These are phyloP conservation scores for Drosophila kurseongensis DNA, from an alignment of 1,140 invertebrate genomes.

Conservation along the genomic window DNA sequence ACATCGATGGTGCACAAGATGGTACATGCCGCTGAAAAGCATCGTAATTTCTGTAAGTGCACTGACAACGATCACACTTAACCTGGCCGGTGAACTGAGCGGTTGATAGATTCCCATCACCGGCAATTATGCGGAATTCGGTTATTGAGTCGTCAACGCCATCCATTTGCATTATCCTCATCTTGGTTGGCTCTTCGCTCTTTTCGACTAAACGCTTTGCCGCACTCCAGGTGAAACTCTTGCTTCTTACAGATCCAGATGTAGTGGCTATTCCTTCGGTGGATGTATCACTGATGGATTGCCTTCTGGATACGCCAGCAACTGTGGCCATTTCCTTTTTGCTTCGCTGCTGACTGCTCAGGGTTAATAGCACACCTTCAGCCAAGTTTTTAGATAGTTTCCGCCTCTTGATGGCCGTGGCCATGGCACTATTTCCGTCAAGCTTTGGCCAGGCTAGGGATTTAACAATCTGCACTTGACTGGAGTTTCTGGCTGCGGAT, in stretches of 20 bases:
- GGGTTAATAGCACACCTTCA: conserved; percentile 85
- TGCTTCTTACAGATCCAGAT: conserved; percentile 47
- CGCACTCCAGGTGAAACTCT: conserved; percentile 85
- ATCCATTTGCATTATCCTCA: conserved; percentile 89
- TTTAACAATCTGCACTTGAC: conserved; percentile 84
- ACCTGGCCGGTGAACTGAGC: conserved; percentile 89
- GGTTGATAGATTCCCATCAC: conserved; percentile 71
- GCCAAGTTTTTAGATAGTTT: conserved; percentile 86
- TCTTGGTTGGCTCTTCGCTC: conserved; percentile 85
- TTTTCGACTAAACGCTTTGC: conserved; percentile 79
- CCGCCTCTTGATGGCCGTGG: conserved; percentile 87
- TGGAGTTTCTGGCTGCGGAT: conserved; percentile 72
- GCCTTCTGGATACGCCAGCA: conserved; percentile 60
- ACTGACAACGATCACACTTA: conserved; percentile 94
- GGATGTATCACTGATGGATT: conserved; percentile 53
- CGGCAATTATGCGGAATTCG: conserved; percentile 78
- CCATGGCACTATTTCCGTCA: conserved; percentile 87
- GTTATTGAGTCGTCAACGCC: conserved; percentile 89
- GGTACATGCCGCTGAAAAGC: conserved; percentile 93
- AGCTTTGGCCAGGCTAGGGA: conserved; percentile 85
- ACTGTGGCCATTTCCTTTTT: conserved; percentile 75
- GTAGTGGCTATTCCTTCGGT: conserved; percentile 22
- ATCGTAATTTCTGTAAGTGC: conserved; percentile 94
- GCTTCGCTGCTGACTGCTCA: conserved; percentile 78
- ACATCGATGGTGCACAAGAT: conserved; percentile 89